Evolutionary conservation across 2,888 invertebrate genomes (phyloP).

Genomic region (Drosophila incognita): DNA sequence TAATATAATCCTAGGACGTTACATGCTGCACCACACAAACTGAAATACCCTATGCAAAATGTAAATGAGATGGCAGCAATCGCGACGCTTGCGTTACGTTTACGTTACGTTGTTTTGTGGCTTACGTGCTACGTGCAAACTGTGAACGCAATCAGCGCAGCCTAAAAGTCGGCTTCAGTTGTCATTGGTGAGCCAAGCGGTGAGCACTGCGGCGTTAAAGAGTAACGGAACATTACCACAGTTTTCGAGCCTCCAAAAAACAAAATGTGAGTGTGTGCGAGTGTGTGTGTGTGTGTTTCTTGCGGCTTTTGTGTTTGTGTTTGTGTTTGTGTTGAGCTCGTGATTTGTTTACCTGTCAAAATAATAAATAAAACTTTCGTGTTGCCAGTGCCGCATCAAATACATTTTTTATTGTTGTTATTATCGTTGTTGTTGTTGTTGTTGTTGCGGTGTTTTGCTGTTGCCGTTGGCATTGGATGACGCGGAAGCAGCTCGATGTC

Average conservation of each 20-base stretch:
- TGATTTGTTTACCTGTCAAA: slow-evolving; percentile 80
- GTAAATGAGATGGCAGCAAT: slow-evolving; percentile 38
- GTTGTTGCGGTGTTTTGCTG: slow-evolving; percentile 50
- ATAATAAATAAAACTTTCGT: slow-evolving; percentile 81
- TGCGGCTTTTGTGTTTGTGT: slow-evolving; percentile 41
- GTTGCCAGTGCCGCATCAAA: slow-evolving; percentile 77
- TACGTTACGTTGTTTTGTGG: slow-evolving; percentile 22
- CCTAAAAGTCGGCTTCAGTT: slow-evolving; percentile 79
- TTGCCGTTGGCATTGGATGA: slow-evolving; percentile 69
- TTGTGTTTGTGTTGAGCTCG: slow-evolving; percentile 57
- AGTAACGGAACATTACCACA: slow-evolving; percentile 24
- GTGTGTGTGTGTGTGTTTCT: slow-evolving; percentile 31
- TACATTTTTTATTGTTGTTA: slow-evolving; percentile 54
- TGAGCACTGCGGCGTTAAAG: slow-evolving; percentile 39
- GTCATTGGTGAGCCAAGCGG: slow-evolving; percentile 53
- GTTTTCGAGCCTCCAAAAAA: slow-evolving; percentile 14
- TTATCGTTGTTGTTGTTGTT: slow-evolving; percentile 30
- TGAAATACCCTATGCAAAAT: slow-evolving; percentile 11
- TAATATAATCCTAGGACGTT: neutral
- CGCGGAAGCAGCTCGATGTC: slow-evolving; percentile 47
- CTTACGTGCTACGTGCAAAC: slow-evolving; percentile 18
- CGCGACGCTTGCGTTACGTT: slow-evolving; percentile 21
- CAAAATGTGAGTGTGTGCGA: slow-evolving; percentile 61
- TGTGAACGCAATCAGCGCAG: slow-evolving; percentile 53
- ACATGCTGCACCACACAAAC: too few species aligned